A percentile compares a stretch with the other conserved stretches of the same genome.
Evolutionary conservation across 2,888 invertebrate species (phyloP).

Genomic region (Tenthredo livida): DNA sequence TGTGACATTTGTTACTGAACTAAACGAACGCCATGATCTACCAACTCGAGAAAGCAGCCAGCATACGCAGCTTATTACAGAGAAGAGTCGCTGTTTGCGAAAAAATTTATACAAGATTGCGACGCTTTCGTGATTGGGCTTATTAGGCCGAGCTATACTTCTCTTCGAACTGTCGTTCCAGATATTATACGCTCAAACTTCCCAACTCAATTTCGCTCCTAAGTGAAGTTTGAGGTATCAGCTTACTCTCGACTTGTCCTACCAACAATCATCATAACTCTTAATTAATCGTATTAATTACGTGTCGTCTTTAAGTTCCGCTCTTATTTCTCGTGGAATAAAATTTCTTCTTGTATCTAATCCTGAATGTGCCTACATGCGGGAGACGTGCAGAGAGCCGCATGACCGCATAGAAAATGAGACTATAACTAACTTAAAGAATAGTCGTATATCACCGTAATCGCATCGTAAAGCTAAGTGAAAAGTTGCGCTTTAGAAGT

Average conservation of each 20-base stretch:
- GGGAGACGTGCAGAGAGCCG: neutral
- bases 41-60: neutral
- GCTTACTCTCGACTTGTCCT: neutral
- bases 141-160: neutral
- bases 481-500: slow-evolving; percentile 13
- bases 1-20: neutral
- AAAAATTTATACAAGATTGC: neutral
- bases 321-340: neutral
- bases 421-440: slow-evolving; percentile 31
- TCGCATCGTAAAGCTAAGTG: slow-evolving; percentile 22
- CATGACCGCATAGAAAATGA: slow-evolving; percentile 18
- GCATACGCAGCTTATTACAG: neutral
- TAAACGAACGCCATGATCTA: neutral
- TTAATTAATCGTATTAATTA: neutral
- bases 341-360: neutral
- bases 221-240: neutral
- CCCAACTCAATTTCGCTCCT: slow-evolving; percentile 1
- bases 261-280: neutral
- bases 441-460: slow-evolving; percentile 31
- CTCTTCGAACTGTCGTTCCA: slow-evolving; percentile 35
- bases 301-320: neutral
- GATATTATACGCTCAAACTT: slow-evolving; percentile 6
- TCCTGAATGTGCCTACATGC: neutral
- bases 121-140: neutral
- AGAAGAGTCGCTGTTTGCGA: neutral